These are phyloP conservation scores for Astropecten irregularis DNA, from an alignment of 53 echinoderm and acorn worm genomes.

Conservation along the genomic window DNA sequence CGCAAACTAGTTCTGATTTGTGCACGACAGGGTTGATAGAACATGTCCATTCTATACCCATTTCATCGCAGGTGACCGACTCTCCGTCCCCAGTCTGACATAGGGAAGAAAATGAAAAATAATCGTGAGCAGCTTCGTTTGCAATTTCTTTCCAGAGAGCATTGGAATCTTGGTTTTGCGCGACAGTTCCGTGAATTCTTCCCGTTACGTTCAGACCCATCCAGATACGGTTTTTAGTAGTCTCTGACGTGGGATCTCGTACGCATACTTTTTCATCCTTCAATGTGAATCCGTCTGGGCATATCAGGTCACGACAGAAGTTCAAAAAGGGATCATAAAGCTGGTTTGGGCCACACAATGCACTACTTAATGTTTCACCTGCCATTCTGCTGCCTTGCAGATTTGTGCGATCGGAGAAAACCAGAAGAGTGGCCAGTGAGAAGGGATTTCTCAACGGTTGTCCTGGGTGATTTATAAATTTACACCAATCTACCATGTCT, in stretches of 20 bases:
- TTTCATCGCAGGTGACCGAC: neutral
- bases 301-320: slow-evolving; percentile 23
- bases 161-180: neutral
- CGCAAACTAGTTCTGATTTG: too few relatives aligned
- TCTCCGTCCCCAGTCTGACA: too few relatives aligned
- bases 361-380: neutral
- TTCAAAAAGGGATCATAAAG: slow-evolving; percentile 30
- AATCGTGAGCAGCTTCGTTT: neutral
- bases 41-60: neutral
- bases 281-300: neutral
- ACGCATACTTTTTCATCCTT: neutral
- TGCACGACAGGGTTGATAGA: too few relatives aligned
- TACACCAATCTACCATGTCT: too few relatives aligned
- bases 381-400: neutral
- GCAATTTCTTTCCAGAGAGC: neutral
- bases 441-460: too few relatives aligned
- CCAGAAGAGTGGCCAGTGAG: neutral
- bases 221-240: too few relatives aligned
- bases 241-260: too few relatives aligned
- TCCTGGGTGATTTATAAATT: too few relatives aligned
- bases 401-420: neutral
- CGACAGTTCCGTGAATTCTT: neutral
- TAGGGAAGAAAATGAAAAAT: neutral
- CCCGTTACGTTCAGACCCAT: neutral
- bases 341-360: neutral